Evolutionary conservation across 2,888 invertebrate genomes (phyloP).

Genomic region (Melieria crassipennis): DNA sequence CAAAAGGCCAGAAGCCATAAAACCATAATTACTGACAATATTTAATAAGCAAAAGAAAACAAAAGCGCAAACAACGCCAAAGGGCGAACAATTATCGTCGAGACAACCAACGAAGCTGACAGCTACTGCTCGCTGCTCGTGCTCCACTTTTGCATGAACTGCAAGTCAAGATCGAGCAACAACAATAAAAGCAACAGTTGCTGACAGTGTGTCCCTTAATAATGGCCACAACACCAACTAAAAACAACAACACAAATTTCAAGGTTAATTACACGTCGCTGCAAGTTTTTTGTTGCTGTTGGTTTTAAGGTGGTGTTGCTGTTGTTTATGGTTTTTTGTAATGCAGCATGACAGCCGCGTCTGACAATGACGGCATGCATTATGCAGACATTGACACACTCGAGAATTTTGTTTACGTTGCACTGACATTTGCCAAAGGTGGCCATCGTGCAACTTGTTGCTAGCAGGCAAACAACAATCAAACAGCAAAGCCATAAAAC

Average conservation of each 20-base stretch:
- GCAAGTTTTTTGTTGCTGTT: too few relatives aligned
- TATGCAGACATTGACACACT: conserved; percentile 18
- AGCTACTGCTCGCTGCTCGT: neutral
- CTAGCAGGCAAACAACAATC: too few relatives aligned
- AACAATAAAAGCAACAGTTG: too few relatives aligned
- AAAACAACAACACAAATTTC: neutral
- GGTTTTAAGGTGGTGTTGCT: neutral
- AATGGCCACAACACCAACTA: neutral
- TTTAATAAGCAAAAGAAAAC: neutral
- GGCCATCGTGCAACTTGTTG: too few relatives aligned
- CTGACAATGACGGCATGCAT: too few relatives aligned
- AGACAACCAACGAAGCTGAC: neutral
- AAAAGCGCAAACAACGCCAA: neutral
- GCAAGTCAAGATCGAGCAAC: conserved; percentile 2
- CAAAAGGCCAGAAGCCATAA: too few relatives aligned
- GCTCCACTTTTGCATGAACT: conserved; percentile 19
- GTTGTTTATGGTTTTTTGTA: neutral
- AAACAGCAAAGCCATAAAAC: too few relatives aligned
- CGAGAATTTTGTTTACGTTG: conserved; percentile 15
- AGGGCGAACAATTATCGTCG: too few relatives aligned
- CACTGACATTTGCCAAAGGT: neutral
- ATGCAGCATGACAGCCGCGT: neutral
- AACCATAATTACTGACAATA: too few relatives aligned
- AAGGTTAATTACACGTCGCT: too few relatives aligned
- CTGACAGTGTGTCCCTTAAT: neutral